phyloP scores from a whole-genome alignment of 1,140 invertebrate species.

The Drosophila ironensis region DNA sequence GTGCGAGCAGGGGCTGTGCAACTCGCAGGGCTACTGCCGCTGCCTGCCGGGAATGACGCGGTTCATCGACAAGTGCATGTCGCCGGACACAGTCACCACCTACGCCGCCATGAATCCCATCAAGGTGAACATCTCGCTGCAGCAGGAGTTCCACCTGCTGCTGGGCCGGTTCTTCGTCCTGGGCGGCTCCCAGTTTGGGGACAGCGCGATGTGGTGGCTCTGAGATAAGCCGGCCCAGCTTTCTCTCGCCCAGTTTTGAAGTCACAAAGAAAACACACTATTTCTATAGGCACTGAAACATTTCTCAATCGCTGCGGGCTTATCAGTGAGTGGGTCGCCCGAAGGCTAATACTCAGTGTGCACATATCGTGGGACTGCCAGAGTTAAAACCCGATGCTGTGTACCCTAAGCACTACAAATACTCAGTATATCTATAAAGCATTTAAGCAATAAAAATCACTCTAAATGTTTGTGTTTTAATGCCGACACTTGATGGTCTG shows the following conservation, averaged over 20 bases:
- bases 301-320: conserved; percentile 7
- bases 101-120: conserved; percentile 67
- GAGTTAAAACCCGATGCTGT: background rate
- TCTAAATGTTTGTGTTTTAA: no score
- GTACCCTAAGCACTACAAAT: background rate
- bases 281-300: conserved; percentile 17
- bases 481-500: no score
- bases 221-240: conserved; percentile 39
- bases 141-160: conserved; percentile 68
- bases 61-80: conserved; percentile 74
- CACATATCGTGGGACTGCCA: background rate
- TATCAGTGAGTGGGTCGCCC: conserved; percentile 13
- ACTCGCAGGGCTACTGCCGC: conserved; percentile 61
- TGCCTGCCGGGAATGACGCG: conserved; percentile 64
- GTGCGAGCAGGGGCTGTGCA: conserved; percentile 65
- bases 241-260: background rate
- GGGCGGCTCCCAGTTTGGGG: conserved; percentile 11
- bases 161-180: conserved; percentile 65
- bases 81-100: conserved; percentile 72
- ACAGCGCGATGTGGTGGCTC: conserved; percentile 46
- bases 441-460: background rate
- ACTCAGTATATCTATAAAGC: background rate
- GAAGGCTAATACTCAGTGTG: background rate
- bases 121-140: conserved; percentile 54
- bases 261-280: conserved; percentile 11